phyloP scores from a whole-genome alignment of 64 coral and sea anemone genomes.

The Porites lutea region DNA sequence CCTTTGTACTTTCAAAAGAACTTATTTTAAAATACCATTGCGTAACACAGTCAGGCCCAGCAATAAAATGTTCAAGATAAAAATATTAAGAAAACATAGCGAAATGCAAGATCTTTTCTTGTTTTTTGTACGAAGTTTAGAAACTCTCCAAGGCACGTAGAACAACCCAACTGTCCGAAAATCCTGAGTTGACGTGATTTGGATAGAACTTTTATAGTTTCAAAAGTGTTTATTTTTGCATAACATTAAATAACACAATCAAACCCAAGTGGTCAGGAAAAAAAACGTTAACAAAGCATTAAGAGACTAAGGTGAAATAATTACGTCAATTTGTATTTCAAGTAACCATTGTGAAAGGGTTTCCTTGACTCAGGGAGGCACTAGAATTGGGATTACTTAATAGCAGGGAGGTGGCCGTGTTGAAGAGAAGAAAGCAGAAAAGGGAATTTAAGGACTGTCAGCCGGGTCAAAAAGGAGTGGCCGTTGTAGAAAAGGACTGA shows the following conservation, averaged over 20 bases:
- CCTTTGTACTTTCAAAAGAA: no score
- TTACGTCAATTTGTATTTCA: no score
- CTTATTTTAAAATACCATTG: no score
- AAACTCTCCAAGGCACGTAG: conserved; percentile 3
- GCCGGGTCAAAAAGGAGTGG: not conserved
- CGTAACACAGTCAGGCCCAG: no score
- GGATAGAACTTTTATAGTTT: no score
- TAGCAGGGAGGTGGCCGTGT: not conserved
- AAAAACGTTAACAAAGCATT: not conserved
- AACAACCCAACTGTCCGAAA: not conserved
- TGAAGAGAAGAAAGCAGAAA: not conserved
- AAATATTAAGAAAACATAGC: no score
- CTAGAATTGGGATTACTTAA: not conserved
- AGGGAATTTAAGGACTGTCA: not conserved
- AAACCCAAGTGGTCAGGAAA: not conserved
- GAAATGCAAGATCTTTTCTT: not conserved
- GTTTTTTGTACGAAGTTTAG: conserved; percentile 6
- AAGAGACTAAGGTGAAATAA: no score
- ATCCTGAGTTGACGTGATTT: not conserved
- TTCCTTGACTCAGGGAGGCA: not conserved
- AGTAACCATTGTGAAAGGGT: not conserved
- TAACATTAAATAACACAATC: not conserved
- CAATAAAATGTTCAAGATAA: no score
- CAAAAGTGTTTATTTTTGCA: not conserved
- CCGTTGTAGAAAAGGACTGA: no score